A percentile compares a stretch with the other conserved stretches of the same genome.
Evolutionary conservation across 2,113 vertebrate genomes (phyloP).

Genomic region (Apaloderma vittatum): DNA sequence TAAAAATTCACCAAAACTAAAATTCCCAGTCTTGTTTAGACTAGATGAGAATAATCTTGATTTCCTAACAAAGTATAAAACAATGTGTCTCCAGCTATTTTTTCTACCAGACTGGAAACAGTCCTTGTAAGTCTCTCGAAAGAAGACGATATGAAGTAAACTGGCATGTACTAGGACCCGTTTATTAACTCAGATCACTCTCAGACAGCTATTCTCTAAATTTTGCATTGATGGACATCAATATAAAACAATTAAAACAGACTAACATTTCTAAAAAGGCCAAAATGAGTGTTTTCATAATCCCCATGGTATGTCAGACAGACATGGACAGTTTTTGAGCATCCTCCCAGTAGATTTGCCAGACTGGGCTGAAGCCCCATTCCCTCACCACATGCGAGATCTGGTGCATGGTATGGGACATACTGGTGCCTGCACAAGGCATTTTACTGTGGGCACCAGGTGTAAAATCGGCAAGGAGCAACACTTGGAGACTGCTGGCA

Average conservation of each 20-base stretch:
- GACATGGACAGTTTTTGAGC: not conserved
- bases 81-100: not conserved
- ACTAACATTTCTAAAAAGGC: fast-evolving
- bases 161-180: not conserved
- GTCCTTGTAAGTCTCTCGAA: not conserved
- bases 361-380: not conserved
- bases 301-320: not conserved
- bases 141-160: not conserved
- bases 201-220: not conserved
- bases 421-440: too few species aligned
- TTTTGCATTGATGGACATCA: not conserved
- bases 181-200: not conserved
- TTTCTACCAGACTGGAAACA: not conserved
- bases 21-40: not conserved
- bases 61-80: not conserved
- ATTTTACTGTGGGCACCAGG: not conserved
- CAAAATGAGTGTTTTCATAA: not conserved
- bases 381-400: fast-evolving
- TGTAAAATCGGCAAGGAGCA: not conserved
- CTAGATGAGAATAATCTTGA: not conserved
- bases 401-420: not conserved
- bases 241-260: not conserved
- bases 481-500: not conserved
- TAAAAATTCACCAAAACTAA: not conserved
- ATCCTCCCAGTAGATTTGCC: not conserved